Evolutionary conservation across 2,113 vertebrate species (phyloP), one percentile per base, ranked within the genome.

Genomic region (Menura novaehollandiae): DNA sequence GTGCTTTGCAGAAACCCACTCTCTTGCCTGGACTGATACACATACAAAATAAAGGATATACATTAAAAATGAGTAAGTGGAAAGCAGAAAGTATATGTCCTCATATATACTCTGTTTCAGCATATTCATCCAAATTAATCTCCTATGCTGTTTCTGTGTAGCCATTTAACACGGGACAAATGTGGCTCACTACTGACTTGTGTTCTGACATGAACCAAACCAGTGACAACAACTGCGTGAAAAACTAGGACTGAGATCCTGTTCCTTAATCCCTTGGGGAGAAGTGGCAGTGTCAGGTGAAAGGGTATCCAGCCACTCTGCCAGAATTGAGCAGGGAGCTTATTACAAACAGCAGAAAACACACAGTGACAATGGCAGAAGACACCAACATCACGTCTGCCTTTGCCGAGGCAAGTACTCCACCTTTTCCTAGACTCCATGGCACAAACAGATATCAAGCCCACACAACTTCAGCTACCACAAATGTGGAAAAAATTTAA

Each of bases 361-460:
- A 0, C 0, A 0, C 15, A 37, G 37, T 19, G 11, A 22, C 44
- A 27, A 7, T 10, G 26, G 49, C 33, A 68, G 28, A 52, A 49
- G 35, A 22, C 37, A 69, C 9, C 1, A 5, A 21, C 14, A 55
- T 20, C 15, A 26, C 12, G 8, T 20, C 26, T 44, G 32, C 17
- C 46, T 77, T 60, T 62, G 19, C 49, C 73, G 32, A 69, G 9
- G 23, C n/a, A 53, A 68, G 12, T 37, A 27, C 18, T 88, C 35
- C 49, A 58, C 37, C 12, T 59, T 53, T 32, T 85, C 56, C 71
- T 52, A 20, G 52, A 35, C 7, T 73, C 44, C 1, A 0, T n/a
- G 10, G 28, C 32, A 69, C 26, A 73, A 35, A 14, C 35, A 46
- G n/a, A 27, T 2, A 2, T 6, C 24, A 60, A 80, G 14, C 11